phyloP scores from a whole-genome alignment of 2,888 invertebrate genomes.

The Dryobota labecula region DNA sequence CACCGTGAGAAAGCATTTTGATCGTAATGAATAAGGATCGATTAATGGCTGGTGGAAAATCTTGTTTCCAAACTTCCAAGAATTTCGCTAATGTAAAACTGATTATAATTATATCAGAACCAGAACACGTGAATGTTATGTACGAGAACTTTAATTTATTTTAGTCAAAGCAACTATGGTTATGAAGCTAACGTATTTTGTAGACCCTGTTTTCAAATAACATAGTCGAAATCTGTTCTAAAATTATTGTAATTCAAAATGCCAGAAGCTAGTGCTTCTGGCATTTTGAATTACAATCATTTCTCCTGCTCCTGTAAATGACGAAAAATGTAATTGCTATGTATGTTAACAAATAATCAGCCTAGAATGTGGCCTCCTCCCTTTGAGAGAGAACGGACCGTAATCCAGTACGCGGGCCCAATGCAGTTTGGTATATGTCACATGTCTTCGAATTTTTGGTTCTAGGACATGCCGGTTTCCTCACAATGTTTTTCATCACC shows the following conservation, averaged over 20 bases:
- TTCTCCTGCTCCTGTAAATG: too few relatives aligned
- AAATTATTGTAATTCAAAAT: not conserved
- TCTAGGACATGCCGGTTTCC: not conserved
- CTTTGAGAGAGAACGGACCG: not conserved
- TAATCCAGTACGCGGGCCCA: not conserved
- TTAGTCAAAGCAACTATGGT: constrained; percentile 16
- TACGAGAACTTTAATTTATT: constrained; percentile 24
- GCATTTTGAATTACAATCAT: too few relatives aligned
- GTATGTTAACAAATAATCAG: not conserved
- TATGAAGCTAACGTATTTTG: constrained; percentile 18
- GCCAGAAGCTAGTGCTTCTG: too few relatives aligned
- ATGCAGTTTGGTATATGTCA: not conserved
- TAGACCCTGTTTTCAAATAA: not conserved
- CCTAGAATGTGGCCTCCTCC: not conserved
- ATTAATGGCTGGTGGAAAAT: constrained; percentile 42
- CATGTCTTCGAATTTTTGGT: not conserved
- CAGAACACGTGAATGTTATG: constrained; percentile 21
- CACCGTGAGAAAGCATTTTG: constrained; percentile 52
- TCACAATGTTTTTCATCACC: not conserved
- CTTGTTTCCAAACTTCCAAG: constrained; percentile 1
- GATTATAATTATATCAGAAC: constrained; percentile 36
- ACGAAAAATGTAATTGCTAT: not conserved
- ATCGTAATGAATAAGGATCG: constrained; percentile 44
- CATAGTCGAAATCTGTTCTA: not conserved
- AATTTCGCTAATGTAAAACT: constrained; percentile 20